Evolutionary conservation across 1,140 invertebrate genomes (phyloP), one percentile per base, ranked within the genome.

Genomic region (Musca vetustissima): DNA sequence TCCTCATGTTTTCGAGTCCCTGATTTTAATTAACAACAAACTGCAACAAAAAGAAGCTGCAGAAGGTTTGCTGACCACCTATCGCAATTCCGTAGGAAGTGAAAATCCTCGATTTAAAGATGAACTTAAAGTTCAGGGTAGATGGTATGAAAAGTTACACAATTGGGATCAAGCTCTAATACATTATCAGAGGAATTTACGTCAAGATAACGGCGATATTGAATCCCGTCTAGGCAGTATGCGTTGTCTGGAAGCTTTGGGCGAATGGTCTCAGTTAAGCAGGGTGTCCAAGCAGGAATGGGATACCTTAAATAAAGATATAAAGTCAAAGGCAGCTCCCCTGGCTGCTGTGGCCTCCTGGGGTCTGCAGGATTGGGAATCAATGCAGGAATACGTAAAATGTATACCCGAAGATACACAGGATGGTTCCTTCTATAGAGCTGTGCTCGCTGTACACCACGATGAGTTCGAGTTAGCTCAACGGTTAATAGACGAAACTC

Each of bases 21-120:
- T 98, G 0, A 98, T 99, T 74, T 94, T 95, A 14, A 99, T 99
- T 70, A 99, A 99, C 77, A 99, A 99, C 80, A 99, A 99, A 83
- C 84, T 99, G 13, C 97, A 99, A 79, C 96, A 99, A 76, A 94
- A 97, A 70, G 98, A 99, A 84, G 97, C 97, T 1, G 97, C 98
- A 1, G 92, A 95, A 73, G 97, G 93, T 22, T 83, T 99, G 76
- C 95, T 98, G 0, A 95, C 92, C 88, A 91, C 91, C 71, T 90
- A 94, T 73, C 87, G 91, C 61, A 88, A 89, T 64, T 86, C 85
- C 0, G 86, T 84, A 1, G 57, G 57, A 11, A 32, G 57, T 17
- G 57, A 61, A 21, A 61, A 61, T 61, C 36, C 57, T 4, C 57
- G 57, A 21, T 61, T 36, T 21, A 61, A 36, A 43, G 85, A 88